Percentiles rank a stretch among this genome's conserved stretches.
Conservation (phyloP, 2,797 vertebrate genomes). For the Heteromormyrus szaboi region DNA sequence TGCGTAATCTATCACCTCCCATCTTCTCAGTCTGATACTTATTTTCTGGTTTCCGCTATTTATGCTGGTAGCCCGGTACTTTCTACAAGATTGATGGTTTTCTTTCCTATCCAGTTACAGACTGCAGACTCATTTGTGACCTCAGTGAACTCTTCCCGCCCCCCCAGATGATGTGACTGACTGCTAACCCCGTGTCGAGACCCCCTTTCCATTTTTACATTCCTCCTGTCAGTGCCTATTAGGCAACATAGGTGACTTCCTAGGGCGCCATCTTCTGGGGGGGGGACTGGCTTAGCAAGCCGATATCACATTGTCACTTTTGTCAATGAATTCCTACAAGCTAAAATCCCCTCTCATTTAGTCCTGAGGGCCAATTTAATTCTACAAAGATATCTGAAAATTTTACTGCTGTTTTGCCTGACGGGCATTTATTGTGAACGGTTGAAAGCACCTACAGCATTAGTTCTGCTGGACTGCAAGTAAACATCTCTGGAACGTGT, state of each 20-base stretch:
- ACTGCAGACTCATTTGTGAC: background rate
- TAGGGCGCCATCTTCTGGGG: background rate
- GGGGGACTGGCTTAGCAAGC: background rate
- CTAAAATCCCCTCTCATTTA: background rate
- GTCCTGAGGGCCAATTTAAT: background rate
- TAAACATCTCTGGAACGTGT: background rate
- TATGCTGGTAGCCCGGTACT: background rate
- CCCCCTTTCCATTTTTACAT: background rate
- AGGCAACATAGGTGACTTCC: background rate
- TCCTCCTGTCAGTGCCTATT: background rate
- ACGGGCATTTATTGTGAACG: background rate
- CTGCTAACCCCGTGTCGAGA: background rate
- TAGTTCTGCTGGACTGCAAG: background rate
- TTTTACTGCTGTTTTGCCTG: background rate
- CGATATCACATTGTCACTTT: background rate
- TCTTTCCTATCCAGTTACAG: background rate
- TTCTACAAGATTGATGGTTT: background rate
- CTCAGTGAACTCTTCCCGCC: background rate
- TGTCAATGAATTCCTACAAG: background rate
- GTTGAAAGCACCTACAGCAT: background rate
- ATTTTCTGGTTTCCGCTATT: background rate
- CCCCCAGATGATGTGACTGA: background rate
- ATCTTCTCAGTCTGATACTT: background rate
- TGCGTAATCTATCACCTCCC: background rate
- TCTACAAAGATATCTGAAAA: background rate